Percentiles rank a stretch among this genome's conserved stretches.
phyloP scores from a whole-genome alignment of 2,113 vertebrate species.

The Bagarius yarrelli region DNA sequence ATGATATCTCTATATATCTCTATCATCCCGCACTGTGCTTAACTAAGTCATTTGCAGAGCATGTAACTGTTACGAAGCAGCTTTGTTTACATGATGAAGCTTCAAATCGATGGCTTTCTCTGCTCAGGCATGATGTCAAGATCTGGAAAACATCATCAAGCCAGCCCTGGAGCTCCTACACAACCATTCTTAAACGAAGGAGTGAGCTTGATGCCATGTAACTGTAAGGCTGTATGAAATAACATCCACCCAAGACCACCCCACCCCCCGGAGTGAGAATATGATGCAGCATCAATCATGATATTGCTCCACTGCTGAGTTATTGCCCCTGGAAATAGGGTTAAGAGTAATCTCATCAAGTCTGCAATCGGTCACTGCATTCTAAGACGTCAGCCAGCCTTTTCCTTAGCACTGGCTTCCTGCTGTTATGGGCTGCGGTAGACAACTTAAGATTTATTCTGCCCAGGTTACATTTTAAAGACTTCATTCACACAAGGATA shows the following conservation, averaged over 20 bases:
- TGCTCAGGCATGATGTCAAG: constrained; percentile 21
- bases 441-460: constrained; percentile 26
- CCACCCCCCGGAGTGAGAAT: constrained; percentile 36
- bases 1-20: constrained; percentile 13
- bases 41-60: constrained; percentile 32
- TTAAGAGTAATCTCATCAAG: constrained; percentile 48
- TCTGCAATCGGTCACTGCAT: constrained; percentile 41
- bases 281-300: constrained; percentile 43
- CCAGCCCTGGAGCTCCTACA: constrained; percentile 32
- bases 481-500: background rate
- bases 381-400: constrained; percentile 32
- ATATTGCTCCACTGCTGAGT: constrained; percentile 41
- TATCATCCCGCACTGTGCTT: constrained; percentile 24
- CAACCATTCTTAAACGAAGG: constrained; percentile 30
- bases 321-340: constrained; percentile 46
- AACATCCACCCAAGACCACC: constrained; percentile 30
- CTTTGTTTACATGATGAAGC: constrained; percentile 1
- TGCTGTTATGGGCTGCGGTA: background rate
- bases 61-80: constrained; percentile 19
- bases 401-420: constrained; percentile 18
- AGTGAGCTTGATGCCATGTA: constrained; percentile 23
- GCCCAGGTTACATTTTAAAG: background rate
- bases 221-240: constrained; percentile 37
- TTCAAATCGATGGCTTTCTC: constrained; percentile 19
- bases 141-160: constrained; percentile 27